Evolutionary conservation across 2,888 invertebrate genomes (phyloP), one percentile per base, ranked within the genome.

Genomic region (Acronicta alni): DNA sequence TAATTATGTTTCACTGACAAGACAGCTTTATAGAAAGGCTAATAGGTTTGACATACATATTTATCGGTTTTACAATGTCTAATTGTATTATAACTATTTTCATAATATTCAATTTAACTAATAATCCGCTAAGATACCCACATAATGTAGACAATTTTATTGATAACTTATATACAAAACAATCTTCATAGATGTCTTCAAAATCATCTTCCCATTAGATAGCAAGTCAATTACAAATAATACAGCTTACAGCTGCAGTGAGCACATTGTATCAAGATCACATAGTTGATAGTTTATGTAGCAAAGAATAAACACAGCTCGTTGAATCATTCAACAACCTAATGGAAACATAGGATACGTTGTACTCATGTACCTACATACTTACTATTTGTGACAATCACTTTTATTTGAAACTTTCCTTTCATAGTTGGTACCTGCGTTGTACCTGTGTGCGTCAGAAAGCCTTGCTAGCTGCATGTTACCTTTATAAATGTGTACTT

Each of bases 241-340:
- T 23, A 8, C 7, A 43, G 37, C 15, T 6, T 15, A 23, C 10
- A 6, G 14, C 16, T 26, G 32, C 32, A 14, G 14, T 14, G 16
- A 17, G 41, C 16, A 49, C 35, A 62, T 41, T 62, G 47, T 41
- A 52, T 37, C 15, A 2, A 26, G 17, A 53, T 37, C 41, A 52
- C 64, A 58, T 57, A 51, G 63, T 56, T 46, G 43, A 47, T 42
- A 63, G 77, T 80, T 78, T 76, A 73, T 59, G 57, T 59, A 62
- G 38, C 44, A 42, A 46, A 59, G 45, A 57, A 67, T 75, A 77
- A 81, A 81, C 79, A 80, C 45, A 51, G 57, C 55, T 64, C 58
- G 75, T 77, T 71, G 69, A 63, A 79, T 82, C 66, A 71, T 78
- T 83, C 79, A 84, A 82, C 84, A 82, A 76, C 53, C 49, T 60